Evolutionary conservation across 2,888 invertebrate species (phyloP).

Genomic region (Eilema caniola): DNA sequence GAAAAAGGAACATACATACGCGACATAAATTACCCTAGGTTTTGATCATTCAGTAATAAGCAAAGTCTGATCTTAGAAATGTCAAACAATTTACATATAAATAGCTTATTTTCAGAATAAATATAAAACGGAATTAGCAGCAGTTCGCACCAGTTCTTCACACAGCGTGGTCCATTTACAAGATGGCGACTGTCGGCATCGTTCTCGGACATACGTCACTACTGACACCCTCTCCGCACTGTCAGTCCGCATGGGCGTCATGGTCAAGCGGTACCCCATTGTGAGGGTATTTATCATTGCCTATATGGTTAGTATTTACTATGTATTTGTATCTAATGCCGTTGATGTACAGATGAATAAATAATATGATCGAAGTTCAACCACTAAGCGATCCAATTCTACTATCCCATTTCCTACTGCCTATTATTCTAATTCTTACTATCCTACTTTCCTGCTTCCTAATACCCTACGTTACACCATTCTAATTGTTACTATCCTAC

Average conservation of each 20-base stretch:
- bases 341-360: too few relatives aligned
- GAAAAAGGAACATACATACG: neutral
- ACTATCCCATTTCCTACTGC: too few relatives aligned
- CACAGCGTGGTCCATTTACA: constrained; percentile 75
- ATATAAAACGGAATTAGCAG: constrained; percentile 61
- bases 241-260: constrained; percentile 92
- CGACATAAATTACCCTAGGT: neutral
- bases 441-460: too few relatives aligned
- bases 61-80: neutral
- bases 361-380: too few relatives aligned
- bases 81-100: neutral
- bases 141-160: constrained; percentile 51
- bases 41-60: neutral
- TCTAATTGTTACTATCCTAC: too few relatives aligned
- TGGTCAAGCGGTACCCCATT: constrained; percentile 93
- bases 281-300: constrained; percentile 93
- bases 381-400: too few relatives aligned
- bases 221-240: constrained; percentile 71
- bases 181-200: constrained; percentile 55
- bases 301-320: constrained; percentile 89
- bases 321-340: neutral
- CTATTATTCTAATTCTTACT: too few relatives aligned
- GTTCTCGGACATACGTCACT: constrained; percentile 28
- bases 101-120: constrained; percentile 55
- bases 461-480: too few relatives aligned